Conservation (phyloP, 2,797 vertebrate genomes). For the Sebastes umbrosus region DNA sequence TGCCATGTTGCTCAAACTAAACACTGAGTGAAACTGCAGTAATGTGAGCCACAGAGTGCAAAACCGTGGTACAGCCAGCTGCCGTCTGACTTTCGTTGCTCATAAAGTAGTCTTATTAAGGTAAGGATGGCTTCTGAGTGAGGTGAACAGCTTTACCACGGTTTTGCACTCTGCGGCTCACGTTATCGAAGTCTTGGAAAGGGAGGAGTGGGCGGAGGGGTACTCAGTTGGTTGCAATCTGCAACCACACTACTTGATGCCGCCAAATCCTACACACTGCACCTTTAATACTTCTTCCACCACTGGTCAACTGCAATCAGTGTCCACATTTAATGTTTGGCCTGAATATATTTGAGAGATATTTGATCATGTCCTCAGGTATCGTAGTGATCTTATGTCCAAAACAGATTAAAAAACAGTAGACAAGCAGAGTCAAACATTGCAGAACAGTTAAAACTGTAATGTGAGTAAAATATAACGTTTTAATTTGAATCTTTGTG, state of each 20-base stretch:
- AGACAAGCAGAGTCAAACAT: background rate
- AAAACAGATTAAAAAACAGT: background rate
- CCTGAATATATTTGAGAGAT: background rate
- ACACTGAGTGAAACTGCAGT: too few relatives aligned
- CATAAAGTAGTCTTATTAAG: background rate
- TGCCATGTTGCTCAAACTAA: too few relatives aligned
- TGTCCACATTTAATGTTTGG: background rate
- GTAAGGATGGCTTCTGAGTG: background rate
- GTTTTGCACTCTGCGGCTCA: fast-evolving
- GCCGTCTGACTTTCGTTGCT: too few relatives aligned
- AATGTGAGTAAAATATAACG: background rate
- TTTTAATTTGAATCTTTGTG: background rate
- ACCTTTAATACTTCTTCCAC: background rate
- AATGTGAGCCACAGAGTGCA: background rate
- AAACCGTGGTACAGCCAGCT: background rate
- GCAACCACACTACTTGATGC: background rate
- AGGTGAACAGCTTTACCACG: background rate
- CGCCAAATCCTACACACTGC: background rate
- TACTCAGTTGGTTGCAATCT: background rate
- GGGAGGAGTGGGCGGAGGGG: background rate
- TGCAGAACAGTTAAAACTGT: background rate
- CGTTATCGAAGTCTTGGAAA: background rate
- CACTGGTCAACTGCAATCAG: background rate
- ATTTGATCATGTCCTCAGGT: background rate
- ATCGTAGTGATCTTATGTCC: background rate